Base-by-base conservation (phyloP, 2,113 vertebrate species). In the Coturnix japonica region DNA sequence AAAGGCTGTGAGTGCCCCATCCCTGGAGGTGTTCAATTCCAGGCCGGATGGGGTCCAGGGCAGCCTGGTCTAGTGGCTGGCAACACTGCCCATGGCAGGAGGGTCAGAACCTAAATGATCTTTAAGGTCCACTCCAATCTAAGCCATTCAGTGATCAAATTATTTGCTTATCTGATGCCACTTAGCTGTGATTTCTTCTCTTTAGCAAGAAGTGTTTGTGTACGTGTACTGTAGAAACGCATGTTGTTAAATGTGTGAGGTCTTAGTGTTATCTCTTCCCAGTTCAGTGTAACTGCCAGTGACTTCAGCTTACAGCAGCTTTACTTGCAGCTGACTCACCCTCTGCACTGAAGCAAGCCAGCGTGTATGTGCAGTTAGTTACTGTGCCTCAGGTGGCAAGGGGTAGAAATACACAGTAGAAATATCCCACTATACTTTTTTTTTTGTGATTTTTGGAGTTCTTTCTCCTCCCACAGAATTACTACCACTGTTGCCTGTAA, bases 401-500 rank as follows among this genome's bases (percentile, higher is more conserved):
- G 7, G 6, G 21, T 13, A 46, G 28, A 37, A 37, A 37, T 37
- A 37, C 37, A 37, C 37, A 37, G 3, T 13, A 54, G 43, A 67
- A 15, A 13, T 33, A 21, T 44, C 46, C 60, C 10, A n/a, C 63
- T 12, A 20, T 4, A 15, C 33, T 11, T 11, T 89, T 81, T 81
- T 18, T 73, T 53, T 66, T 44, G 15, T 33, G 67, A 41, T 37
- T 90, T 66, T n/a, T 2, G 1, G 78, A 77, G 8, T 37, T 57
- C 9, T 51, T 87, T 94, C 69, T 94, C 39, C 51, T 73, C 78
- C 64, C 75, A 47, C 91, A 98, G 98, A 95, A 98, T 98, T 80
- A 98, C 97, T 6, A 98, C 98, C 7, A 98, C 98, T 17, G 97
- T 98, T 81, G 96, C 97, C 11, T 98, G 98, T 84, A 98, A 98